phyloP scores from a whole-genome alignment of 23 tunicate species.

The Ciona savignyi region DNA sequence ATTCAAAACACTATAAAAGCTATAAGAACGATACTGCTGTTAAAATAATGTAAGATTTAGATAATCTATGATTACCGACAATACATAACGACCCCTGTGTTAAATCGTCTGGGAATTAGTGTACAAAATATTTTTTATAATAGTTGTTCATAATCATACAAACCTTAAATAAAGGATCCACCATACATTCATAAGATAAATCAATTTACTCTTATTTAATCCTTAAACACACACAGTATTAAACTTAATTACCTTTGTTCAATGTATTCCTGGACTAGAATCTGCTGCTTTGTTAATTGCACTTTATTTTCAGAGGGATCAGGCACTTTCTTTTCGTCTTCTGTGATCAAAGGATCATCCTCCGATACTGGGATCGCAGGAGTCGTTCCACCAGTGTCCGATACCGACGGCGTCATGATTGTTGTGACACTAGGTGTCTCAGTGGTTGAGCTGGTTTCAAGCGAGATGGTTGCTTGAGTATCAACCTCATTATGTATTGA shows the following conservation, averaged over 20 bases:
- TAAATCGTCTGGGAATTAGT: no score
- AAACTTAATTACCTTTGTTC: conserved; percentile 25
- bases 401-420: not conserved
- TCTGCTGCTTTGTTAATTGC: conserved; percentile 19
- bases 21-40: no score
- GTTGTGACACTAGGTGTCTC: not conserved
- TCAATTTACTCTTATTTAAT: not conserved
- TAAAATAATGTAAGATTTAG: no score
- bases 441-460: not conserved
- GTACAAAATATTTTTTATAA: no score
- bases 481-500: not conserved
- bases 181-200: not conserved
- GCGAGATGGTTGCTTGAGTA: not conserved
- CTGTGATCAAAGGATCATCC: not conserved
- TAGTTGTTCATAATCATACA: no score
- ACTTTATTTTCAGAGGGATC: not conserved
- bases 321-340: not conserved
- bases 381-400: not conserved
- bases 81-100: no score
- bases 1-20: no score
- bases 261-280: conserved; percentile 34
- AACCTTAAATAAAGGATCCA: no score
- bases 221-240: not conserved
- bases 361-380: not conserved
- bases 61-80: no score